Percentiles rank a stretch among this genome's conserved stretches.
Evolutionary conservation across 2,113 vertebrate genomes (phyloP).

Genomic region (Cololabis saira): DNA sequence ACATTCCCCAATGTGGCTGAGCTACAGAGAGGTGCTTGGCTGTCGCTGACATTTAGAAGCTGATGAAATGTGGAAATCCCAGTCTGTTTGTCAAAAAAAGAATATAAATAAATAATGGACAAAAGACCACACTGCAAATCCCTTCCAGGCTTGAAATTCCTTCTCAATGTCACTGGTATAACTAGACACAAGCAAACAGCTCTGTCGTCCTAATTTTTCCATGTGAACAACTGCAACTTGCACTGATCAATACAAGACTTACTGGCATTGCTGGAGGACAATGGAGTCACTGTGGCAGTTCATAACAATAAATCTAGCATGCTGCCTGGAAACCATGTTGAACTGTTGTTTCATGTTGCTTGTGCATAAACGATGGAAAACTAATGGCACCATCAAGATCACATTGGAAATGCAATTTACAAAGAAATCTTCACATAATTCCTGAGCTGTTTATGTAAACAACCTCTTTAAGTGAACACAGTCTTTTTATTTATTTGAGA

Average conservation of each 20-base stretch:
- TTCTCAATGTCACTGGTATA: slow-evolving; percentile 70
- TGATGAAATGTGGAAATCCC: slow-evolving; percentile 73
- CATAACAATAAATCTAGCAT: slow-evolving; percentile 47
- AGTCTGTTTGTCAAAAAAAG: slow-evolving; percentile 63
- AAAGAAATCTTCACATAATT: slow-evolving; percentile 21
- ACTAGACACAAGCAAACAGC: slow-evolving; percentile 51
- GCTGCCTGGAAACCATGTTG: slow-evolving; percentile 20
- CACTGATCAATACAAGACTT: slow-evolving; percentile 67
- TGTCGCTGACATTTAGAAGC: slow-evolving; percentile 80
- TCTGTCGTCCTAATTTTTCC: slow-evolving; percentile 58
- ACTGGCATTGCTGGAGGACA: slow-evolving; percentile 57
- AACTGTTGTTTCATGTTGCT: neutral
- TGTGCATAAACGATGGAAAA: slow-evolving; percentile 10
- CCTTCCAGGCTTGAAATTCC: slow-evolving; percentile 68
- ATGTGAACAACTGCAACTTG: slow-evolving; percentile 64
- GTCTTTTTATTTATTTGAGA: neutral
- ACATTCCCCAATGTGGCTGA: slow-evolving; percentile 70
- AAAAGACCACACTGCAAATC: slow-evolving; percentile 65
- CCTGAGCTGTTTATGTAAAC: slow-evolving; percentile 41
- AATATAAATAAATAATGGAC: slow-evolving; percentile 55
- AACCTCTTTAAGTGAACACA: slow-evolving; percentile 20
- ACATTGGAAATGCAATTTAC: slow-evolving; percentile 11
- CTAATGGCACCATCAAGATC: neutral
- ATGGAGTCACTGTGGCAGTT: slow-evolving; percentile 48
- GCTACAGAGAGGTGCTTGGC: slow-evolving; percentile 64